Evolutionary conservation across 2,888 invertebrate species (phyloP), one percentile per base, ranked within the genome.

Genomic region (Rhamphomyia laevipes): DNA sequence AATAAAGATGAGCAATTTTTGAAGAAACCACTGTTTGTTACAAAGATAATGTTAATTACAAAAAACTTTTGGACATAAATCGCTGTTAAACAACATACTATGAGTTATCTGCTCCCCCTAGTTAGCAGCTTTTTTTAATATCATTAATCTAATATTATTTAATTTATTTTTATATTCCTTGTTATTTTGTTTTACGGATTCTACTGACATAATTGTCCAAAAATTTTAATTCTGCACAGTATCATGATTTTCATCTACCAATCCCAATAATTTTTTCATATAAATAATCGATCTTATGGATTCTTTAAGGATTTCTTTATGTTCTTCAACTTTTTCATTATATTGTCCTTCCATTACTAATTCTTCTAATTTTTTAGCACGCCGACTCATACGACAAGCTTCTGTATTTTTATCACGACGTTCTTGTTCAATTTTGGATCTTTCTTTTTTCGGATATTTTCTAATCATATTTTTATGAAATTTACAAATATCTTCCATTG

Each of bases 201-300:
- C n/a, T n/a, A n/a, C n/a, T n/a, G n/a, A n/a, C n/a, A n/a, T n/a
- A n/a, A n/a, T n/a, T n/a, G n/a, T n/a, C n/a, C n/a, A n/a, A n/a
- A n/a, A n/a, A n/a, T n/a, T n/a, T n/a, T n/a, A n/a, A n/a, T n/a
- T n/a, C n/a, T n/a, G n/a, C n/a, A n/a, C n/a, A n/a, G n/a, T n/a
- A n/a, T 21, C 21, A 6, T 21, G 4, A 33, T 33, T 33, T 37
- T 17, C 13, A 30, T 43, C 40, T 37, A 60, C 50, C n/a, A 1
- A 65, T 51, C 7, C 57, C 56, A 57, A 56, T 17, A 64, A 49
- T 15, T 59, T 50, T 48, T 62, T 61, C 54, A 65, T 55, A 46
- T 65, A 65, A 46, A 55, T 55, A 5, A 60, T 51, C 4, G 62
- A 62, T 13, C 64, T 59, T 27, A 64, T 55, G 0, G 63, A 59